Evolutionary conservation across 2,888 invertebrate genomes (phyloP), one percentile per base, ranked within the genome.

Genomic region (Pseudeuparius sepicola): DNA sequence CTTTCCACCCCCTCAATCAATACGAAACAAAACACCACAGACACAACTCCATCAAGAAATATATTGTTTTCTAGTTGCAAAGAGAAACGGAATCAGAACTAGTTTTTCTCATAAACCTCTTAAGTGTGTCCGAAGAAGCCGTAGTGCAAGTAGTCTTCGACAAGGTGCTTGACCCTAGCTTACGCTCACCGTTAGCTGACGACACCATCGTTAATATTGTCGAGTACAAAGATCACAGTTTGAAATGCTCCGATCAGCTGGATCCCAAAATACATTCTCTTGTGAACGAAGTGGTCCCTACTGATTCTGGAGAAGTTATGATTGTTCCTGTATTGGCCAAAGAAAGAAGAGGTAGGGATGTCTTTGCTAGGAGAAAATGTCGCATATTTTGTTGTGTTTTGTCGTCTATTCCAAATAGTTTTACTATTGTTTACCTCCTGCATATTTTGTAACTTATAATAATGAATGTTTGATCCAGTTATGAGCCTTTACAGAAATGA

Each of bases 91-190:
- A 70, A 34, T 64, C 74, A 1, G 65, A 67, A 37, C 46, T 65
- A 23, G 67, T 64, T 2, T 65, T 78, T 37, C 56, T 71, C 36
- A 63, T 76, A 14, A 63, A 72, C 18, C 60, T 77, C 13, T 57
- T 71, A 32, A 53, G 57, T 10, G 64, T 67, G 5, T 64, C 68
- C 0, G 65, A 70, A 51, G 76, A 78, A 51, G 75, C 73, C 2
- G 66, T 65, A 20, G 65, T 79, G 13, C 73, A 75, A 51, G 68
- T 73, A 0, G 61, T 78, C 11, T 73, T 72, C 14, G 51, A 58
- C 7, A 54, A 59, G 31, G 50, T 63, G 33, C 55, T 78, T 26
- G 58, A 66, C 3, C 57, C 66, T 34, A 68, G 68, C 52, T 50
- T 63, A 36, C 66, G 70, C 52, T 65, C 72, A 48, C 60, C 64